phyloP scores from a whole-genome alignment of 2,113 vertebrate species.

The Oenanthe oenanthe region DNA sequence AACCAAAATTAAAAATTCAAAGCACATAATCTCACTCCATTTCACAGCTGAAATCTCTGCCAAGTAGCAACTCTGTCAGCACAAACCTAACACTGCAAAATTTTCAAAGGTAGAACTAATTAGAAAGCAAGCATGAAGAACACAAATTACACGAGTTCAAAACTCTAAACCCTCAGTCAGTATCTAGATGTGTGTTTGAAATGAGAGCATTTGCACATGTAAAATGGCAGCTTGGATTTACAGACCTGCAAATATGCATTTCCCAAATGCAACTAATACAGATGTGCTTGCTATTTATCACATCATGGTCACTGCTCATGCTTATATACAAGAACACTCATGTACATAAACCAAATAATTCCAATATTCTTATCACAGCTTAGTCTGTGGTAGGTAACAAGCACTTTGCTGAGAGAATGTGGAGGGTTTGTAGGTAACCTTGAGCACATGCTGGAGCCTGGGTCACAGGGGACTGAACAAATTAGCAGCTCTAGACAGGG shows the following conservation, averaged over 20 bases:
- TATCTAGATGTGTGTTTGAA: background rate
- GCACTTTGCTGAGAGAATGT: background rate
- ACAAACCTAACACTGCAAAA: background rate
- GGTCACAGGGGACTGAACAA: background rate
- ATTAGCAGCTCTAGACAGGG: background rate
- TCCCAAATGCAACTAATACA: background rate
- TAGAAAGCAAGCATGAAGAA: background rate
- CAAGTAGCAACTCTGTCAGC: background rate
- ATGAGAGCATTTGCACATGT: rapidly evolving
- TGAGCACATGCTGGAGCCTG: rapidly evolving
- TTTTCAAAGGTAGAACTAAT: slow-evolving; percentile 8
- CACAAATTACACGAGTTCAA: background rate
- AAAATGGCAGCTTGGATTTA: background rate
- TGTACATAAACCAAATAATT: background rate
- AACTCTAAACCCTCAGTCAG: background rate
- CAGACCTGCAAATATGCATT: background rate
- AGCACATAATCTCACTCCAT: background rate
- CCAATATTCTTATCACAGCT: background rate
- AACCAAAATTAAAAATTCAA: slow-evolving; percentile 5
- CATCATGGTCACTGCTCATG: background rate
- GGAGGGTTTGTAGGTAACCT: background rate
- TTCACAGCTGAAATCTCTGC: slow-evolving; percentile 14
- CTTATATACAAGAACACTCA: background rate
- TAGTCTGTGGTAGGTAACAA: background rate
- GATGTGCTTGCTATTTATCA: background rate